Percentiles rank a stretch among this genome's conserved stretches.
Evolutionary conservation across 2,888 invertebrate species (phyloP).

Genomic region (Orthosia gothica): DNA sequence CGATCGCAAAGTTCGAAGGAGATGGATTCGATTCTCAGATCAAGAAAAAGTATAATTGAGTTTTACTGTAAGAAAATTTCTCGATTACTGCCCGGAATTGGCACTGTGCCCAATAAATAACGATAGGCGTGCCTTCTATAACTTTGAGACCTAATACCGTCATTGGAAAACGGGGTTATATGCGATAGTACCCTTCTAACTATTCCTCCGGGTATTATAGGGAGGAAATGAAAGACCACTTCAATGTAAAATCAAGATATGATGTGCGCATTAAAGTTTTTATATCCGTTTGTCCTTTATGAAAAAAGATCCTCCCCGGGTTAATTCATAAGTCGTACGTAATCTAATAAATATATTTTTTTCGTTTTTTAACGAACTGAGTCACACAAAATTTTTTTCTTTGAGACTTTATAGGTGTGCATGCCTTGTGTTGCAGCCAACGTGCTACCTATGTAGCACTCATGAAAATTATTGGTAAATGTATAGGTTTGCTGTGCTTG

Average conservation of each 20-base stretch:
- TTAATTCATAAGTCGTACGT: neutral
- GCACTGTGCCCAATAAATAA: slow-evolving; percentile 65
- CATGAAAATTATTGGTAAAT: neutral
- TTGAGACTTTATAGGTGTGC: neutral
- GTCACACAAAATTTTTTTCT: neutral
- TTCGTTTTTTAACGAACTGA: neutral
- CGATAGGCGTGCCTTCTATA: slow-evolving; percentile 63
- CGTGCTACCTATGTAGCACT: neutral
- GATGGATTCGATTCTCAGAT: slow-evolving; percentile 33
- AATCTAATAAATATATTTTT: no score
- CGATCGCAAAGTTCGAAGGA: slow-evolving; percentile 25
- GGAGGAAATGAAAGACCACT: slow-evolving; percentile 54
- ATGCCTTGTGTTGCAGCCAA: neutral
- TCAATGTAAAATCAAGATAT: slow-evolving; percentile 51
- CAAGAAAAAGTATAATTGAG: slow-evolving; percentile 63
- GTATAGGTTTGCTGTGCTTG: neutral
- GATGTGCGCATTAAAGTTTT: slow-evolving; percentile 49
- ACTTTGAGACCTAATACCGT: slow-evolving; percentile 58
- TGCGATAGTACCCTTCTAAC: slow-evolving; percentile 52
- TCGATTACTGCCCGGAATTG: slow-evolving; percentile 60
- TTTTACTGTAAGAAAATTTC: slow-evolving; percentile 63
- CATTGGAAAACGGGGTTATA: slow-evolving; percentile 60
- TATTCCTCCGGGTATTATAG: slow-evolving; percentile 45
- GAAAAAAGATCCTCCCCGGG: slow-evolving; percentile 29
- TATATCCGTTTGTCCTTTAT: slow-evolving; percentile 32